A percentile compares a stretch with the other conserved stretches of the same genome.
phyloP scores from a whole-genome alignment of 1,140 invertebrate species.

The Drosophila funebris region DNA sequence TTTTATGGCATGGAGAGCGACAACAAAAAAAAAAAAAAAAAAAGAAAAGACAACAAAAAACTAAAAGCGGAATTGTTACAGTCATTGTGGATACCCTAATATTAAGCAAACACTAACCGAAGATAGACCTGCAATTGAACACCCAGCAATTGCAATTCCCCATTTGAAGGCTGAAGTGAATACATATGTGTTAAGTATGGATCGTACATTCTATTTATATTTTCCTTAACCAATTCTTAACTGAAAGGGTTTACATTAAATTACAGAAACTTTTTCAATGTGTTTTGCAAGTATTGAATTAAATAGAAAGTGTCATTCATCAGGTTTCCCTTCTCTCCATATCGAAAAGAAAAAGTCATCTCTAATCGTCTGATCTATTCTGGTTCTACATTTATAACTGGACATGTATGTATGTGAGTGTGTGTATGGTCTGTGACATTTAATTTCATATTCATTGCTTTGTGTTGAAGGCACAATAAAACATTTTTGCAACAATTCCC shows the following conservation, averaged over 20 bases:
- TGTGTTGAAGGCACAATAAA: background rate
- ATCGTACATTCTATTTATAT: no score
- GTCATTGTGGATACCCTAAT: background rate
- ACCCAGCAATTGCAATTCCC: background rate
- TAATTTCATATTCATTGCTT: constrained; percentile 1
- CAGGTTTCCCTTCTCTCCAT: constrained; percentile 6
- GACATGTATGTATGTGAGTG: background rate
- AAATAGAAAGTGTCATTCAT: background rate
- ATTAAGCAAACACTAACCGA: constrained; percentile 6
- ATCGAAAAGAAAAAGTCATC: background rate
- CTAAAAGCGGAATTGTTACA: constrained; percentile 11
- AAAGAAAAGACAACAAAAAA: constrained; percentile 9
- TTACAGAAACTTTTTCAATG: no score
- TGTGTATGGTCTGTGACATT: constrained; percentile 1
- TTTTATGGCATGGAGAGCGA: constrained; percentile 5
- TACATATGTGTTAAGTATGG: no score
- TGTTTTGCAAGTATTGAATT: background rate
- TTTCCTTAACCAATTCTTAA: background rate
- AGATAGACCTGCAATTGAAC: background rate
- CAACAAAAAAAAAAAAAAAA: constrained; percentile 3
- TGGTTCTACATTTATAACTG: background rate
- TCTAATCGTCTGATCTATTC: background rate
- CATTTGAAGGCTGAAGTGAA: no score
- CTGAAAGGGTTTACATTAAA: no score
- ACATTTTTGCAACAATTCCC: background rate